These are phyloP conservation scores for Phortica okadai DNA, from an alignment of 2,888 invertebrate species.

Conservation along the genomic window DNA sequence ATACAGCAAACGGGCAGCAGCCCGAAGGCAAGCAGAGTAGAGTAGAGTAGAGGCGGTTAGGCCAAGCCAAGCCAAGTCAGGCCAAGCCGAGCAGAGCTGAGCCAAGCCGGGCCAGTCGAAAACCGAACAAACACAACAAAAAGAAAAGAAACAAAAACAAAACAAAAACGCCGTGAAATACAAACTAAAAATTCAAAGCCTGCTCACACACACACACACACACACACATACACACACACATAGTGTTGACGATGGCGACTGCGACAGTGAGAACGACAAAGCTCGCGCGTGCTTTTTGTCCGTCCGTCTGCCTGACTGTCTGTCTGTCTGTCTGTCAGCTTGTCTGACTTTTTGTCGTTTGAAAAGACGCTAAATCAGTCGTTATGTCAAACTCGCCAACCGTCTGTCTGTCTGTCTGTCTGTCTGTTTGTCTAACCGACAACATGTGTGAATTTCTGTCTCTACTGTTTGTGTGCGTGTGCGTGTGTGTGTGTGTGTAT, in stretches of 20 bases:
- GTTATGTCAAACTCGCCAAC: slow-evolving; percentile 11
- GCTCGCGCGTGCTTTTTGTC: slow-evolving; percentile 22
- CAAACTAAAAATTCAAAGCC: slow-evolving; percentile 18
- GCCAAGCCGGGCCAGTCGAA: background rate
- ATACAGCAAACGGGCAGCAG: too few relatives aligned
- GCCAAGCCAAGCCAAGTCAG: background rate
- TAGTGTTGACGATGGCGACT: background rate
- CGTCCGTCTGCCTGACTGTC: slow-evolving; percentile 19
- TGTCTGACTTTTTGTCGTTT: slow-evolving; percentile 12
- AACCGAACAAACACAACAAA: background rate
- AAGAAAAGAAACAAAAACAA: slow-evolving; percentile 17
- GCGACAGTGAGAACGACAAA: slow-evolving; percentile 27
- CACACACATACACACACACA: slow-evolving; percentile 20
- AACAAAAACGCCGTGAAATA: slow-evolving; percentile 18
- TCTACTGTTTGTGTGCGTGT: background rate
- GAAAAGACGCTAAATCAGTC: background rate
- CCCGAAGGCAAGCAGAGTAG: too few relatives aligned
- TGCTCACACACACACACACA: slow-evolving; percentile 20
- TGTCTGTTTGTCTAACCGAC: slow-evolving; percentile 13
- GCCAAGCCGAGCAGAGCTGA: background rate
- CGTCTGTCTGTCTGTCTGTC: slow-evolving; percentile 22
- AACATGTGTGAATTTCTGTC: slow-evolving; percentile 27
- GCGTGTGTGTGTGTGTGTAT: slow-evolving; percentile 31
- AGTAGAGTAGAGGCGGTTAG: background rate
- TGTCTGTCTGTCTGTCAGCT: slow-evolving; percentile 20